Evolutionary conservation across 2,113 vertebrate species (phyloP), one percentile per base, ranked within the genome.

Genomic region (Sapajus apella): DNA sequence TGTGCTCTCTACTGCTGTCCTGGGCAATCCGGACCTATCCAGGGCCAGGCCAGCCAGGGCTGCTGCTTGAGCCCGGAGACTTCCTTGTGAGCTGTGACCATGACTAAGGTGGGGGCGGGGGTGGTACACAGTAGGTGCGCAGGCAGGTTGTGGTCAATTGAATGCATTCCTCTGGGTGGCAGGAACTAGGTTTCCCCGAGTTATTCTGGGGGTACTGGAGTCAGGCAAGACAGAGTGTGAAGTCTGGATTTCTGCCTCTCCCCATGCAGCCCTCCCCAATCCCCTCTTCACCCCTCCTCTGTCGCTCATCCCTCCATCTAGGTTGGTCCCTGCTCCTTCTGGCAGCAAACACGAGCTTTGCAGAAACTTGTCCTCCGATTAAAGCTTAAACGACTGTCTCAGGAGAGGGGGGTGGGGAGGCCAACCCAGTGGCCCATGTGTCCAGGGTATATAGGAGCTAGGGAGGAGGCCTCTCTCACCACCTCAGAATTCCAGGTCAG

Each of bases 341-440:
- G 0, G 73, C n/a, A 56, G 86, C 80, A 95, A 96, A 73, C 50
- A 76, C 1, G 90, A 89, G 94, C 94, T 97, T 90, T 98, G 96
- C 75, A 94, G 70, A 96, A 96, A 97, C 95, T 96, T 97, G 97
- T 94, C 90, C 80, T 97, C 3, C 0, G 87, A 97, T 96, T 97
- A 90, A 93, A 94, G 40, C 64, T 90, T 94, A 87, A 87, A 92
- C 77, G 76, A 45, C 37, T 23, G 27, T 94, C 81, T 90, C 61
- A 11, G 55, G 86, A 90, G 40, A 52, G 56, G 11, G 23, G 61
- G 75, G 82, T 4, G 73, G 73, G 61, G 58, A 86, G 64, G 25
- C 30, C 3, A 13, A 77, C 50, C 55, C 72, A 14, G 84, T 50
- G 40, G 90, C 55, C 77, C 27, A 3, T 40, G 35, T 43, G n/a